Percentiles rank a stretch among this genome's conserved stretches.
Evolutionary conservation across 2,888 invertebrate species (phyloP).

Genomic region (Nephrotoma flavescens): DNA sequence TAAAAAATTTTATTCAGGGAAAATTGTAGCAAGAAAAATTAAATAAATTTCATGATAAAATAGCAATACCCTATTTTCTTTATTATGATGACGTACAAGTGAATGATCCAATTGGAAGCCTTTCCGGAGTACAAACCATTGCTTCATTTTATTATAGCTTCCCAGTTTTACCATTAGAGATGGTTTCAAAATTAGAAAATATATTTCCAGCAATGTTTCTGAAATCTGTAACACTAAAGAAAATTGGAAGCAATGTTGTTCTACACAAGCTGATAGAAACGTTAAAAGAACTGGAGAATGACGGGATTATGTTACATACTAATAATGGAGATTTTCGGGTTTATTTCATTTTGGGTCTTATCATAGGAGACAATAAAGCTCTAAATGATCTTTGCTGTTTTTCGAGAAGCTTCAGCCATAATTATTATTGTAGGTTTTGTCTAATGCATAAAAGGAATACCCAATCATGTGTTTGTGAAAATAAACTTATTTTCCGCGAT

Average conservation of each 20-base stretch:
- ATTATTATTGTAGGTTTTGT: conserved; percentile 13
- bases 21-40: conserved; percentile 8
- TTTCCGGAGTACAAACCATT: conserved; percentile 10
- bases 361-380: conserved; percentile 8
- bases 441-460: not conserved
- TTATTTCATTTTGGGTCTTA: conserved; percentile 10
- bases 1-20: conserved; percentile 9
- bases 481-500: not conserved
- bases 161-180: conserved; percentile 5
- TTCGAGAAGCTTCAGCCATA: conserved; percentile 9
- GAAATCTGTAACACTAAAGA: conserved; percentile 9
- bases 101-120: conserved; percentile 10
- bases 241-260: conserved; percentile 10
- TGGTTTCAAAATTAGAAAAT: conserved; percentile 9
- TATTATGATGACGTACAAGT: conserved; percentile 10
- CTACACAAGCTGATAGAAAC: conserved; percentile 10
- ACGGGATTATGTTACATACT: conserved; percentile 6
- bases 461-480: not conserved
- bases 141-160: conserved; percentile 11
- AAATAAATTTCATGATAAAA: conserved; percentile 7
- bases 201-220: conserved; percentile 11
- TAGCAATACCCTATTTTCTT: conserved; percentile 5
- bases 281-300: conserved; percentile 10
- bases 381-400: conserved; percentile 10
- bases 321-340: conserved; percentile 2